A percentile compares a stretch with the other conserved stretches of the same genome.
Conservation (phyloP, 2,113 vertebrate genomes). For the Cygnus atratus region DNA sequence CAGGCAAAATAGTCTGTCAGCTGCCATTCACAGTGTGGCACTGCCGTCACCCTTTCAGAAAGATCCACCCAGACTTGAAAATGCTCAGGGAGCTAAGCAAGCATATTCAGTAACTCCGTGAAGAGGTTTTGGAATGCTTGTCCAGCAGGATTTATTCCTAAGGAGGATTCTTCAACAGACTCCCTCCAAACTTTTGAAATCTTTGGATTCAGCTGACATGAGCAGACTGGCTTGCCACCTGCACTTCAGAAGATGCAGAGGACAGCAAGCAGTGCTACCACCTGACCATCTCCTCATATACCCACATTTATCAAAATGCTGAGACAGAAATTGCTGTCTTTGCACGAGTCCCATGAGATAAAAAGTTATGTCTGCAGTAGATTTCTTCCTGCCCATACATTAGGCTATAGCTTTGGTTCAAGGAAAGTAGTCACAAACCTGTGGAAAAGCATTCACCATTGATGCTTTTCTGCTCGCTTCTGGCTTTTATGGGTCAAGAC, state of each 20-base stretch:
- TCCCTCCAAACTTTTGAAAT: background rate
- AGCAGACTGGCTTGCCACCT: background rate
- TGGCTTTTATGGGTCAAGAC: background rate
- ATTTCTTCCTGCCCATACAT: rapidly evolving
- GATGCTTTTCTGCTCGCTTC: background rate
- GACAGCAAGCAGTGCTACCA: background rate
- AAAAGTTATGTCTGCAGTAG: background rate
- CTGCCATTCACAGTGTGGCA: background rate
- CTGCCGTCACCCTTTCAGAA: background rate
- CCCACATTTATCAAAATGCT: background rate
- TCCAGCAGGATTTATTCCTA: background rate
- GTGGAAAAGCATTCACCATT: background rate
- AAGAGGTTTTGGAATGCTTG: background rate
- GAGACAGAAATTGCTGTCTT: background rate
- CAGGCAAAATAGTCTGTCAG: background rate
- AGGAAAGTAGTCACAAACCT: background rate
- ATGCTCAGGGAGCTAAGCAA: background rate
- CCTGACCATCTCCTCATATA: background rate
- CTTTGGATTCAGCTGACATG: background rate
- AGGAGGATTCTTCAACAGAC: background rate
- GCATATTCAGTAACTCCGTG: background rate
- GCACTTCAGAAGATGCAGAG: background rate
- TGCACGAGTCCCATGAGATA: background rate
- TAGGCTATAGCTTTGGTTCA: background rate
- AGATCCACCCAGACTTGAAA: background rate